Evolutionary conservation across 2,888 invertebrate genomes (phyloP).

Genomic region (Chironomus riparius): DNA sequence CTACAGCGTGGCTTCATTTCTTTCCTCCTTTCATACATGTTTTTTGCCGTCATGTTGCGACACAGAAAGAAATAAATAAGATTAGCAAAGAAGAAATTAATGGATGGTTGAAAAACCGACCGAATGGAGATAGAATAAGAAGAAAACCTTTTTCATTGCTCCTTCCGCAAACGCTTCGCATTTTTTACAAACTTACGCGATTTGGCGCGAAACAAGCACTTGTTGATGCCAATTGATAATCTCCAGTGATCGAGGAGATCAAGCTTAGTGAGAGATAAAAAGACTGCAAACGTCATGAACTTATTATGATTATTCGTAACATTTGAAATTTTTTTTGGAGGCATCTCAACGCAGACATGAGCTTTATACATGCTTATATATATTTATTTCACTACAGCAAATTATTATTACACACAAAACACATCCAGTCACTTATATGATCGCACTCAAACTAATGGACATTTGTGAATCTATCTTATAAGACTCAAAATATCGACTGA

Average conservation of each 20-base stretch:
- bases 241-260: neutral
- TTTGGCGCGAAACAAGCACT: conserved; percentile 3
- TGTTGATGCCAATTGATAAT: neutral
- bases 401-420: neutral
- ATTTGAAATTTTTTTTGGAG: neutral
- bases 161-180: neutral
- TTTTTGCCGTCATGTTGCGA: conserved; percentile 1
- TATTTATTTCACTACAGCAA: no score
- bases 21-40: neutral
- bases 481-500: neutral
- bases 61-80: neutral
- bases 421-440: conserved; percentile 17
- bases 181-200: neutral
- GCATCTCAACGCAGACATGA: neutral
- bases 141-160: neutral
- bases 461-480: neutral
- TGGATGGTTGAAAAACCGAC: neutral
- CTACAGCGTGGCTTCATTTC: conserved; percentile 22
- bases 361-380: no score
- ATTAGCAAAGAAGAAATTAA: neutral
- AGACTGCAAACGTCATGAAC: neutral
- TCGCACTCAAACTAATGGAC: conserved; percentile 22
- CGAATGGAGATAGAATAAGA: neutral
- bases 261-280: neutral
- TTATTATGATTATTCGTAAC: neutral